A percentile compares a stretch with the other conserved stretches of the same genome.
These are phyloP conservation scores for Triplophysa tibetana DNA, from an alignment of 2,113 vertebrate genomes.

Conservation along the genomic window DNA sequence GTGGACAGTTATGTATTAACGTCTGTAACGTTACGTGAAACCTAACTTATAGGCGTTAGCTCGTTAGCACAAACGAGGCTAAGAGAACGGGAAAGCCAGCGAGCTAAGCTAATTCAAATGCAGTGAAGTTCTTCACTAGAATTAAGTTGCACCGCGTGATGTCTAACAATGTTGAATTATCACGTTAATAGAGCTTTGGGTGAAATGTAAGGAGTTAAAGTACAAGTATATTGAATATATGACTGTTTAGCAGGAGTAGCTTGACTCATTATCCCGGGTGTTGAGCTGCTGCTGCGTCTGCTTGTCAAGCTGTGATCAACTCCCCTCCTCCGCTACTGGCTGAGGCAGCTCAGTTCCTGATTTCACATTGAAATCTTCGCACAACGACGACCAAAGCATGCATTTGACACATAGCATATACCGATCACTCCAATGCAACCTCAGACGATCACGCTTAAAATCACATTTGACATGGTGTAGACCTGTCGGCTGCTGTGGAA, in stretches of 20 bases:
- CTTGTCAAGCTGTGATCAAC: slow-evolving; percentile 31
- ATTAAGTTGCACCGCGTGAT: not conserved
- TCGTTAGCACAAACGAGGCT: slow-evolving; percentile 25
- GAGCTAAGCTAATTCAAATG: slow-evolving; percentile 30
- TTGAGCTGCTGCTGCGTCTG: not conserved
- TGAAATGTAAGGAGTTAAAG: not conserved
- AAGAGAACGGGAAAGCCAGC: not conserved
- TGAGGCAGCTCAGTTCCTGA: slow-evolving; percentile 28
- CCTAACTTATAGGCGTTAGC: slow-evolving; percentile 10
- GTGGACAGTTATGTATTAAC: not conserved
- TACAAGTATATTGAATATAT: not conserved
- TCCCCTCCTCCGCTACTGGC: not conserved
- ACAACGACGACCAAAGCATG: not conserved
- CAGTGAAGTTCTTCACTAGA: not conserved
- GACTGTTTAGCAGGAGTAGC: not conserved
- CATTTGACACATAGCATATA: not conserved
- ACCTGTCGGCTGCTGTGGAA: not conserved
- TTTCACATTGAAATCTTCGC: slow-evolving; percentile 17
- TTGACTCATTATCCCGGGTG: not conserved
- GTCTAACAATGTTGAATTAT: not conserved
- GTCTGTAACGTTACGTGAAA: not conserved
- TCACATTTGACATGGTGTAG: slow-evolving; percentile 11
- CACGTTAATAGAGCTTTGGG: not conserved
- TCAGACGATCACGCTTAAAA: not conserved
- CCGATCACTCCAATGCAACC: not conserved